Conservation (phyloP, 2,888 invertebrate species). For the Drosophila affinis region DNA sequence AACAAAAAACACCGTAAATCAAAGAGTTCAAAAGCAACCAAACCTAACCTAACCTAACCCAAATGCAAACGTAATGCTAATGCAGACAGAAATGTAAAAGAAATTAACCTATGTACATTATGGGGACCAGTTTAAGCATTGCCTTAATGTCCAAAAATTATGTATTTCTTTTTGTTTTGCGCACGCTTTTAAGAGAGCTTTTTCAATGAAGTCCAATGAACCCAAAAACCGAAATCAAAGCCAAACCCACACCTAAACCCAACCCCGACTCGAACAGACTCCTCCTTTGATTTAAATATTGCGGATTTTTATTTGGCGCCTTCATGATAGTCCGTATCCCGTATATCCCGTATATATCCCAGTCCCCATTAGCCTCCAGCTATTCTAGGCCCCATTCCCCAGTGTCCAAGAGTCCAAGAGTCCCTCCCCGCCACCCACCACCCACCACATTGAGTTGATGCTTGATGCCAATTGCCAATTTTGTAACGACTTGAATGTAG, state of each 20-base stretch:
- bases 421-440: constrained; percentile 4
- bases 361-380: constrained; percentile 7
- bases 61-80: constrained; percentile 34
- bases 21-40: constrained; percentile 19
- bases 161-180: constrained; percentile 32
- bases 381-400: background rate
- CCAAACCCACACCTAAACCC: background rate
- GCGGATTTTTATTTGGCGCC: constrained; percentile 26
- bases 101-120: constrained; percentile 51
- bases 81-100: constrained; percentile 9
- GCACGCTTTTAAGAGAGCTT: constrained; percentile 46
- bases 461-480: constrained; percentile 65
- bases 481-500: constrained; percentile 60
- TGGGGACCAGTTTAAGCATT: constrained; percentile 75
- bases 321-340: constrained; percentile 7
- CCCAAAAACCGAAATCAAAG: background rate
- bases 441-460: constrained; percentile 33
- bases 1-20: background rate
- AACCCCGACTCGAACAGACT: constrained; percentile 32
- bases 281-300: constrained; percentile 19
- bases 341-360: constrained; percentile 13
- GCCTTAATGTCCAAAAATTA: constrained; percentile 56
- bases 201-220: constrained; percentile 30
- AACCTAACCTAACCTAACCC: constrained; percentile 22
- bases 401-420: background rate